phyloP scores from a whole-genome alignment of 2,113 vertebrate species.

The Poicephalus meyeri region DNA sequence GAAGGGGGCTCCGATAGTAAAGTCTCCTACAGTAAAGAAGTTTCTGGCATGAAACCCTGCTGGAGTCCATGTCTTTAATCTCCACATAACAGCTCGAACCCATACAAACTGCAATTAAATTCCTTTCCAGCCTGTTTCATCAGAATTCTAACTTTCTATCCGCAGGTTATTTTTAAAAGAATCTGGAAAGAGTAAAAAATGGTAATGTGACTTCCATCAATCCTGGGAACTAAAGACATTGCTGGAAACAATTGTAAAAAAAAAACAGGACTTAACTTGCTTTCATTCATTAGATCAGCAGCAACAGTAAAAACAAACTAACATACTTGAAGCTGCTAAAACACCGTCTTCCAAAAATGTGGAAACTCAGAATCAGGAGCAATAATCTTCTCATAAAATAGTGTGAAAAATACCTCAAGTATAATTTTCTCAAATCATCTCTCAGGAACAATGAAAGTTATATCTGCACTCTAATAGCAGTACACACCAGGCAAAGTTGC shows the following conservation, averaged over 20 bases:
- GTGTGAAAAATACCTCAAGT: not conserved
- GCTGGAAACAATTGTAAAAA: not conserved
- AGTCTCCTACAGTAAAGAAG: too few species aligned
- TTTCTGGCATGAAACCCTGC: too few species aligned
- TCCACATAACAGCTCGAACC: not conserved
- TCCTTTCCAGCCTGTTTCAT: not conserved
- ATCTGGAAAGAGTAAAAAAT: not conserved
- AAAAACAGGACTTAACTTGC: not conserved
- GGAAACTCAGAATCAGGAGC: not conserved
- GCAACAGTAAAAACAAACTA: not conserved
- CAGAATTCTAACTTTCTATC: not conserved
- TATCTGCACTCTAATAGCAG: not conserved
- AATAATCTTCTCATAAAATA: not conserved
- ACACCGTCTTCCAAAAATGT: not conserved
- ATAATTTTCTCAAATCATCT: not conserved
- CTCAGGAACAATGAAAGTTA: not conserved
- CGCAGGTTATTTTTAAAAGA: not conserved
- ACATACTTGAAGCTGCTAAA: not conserved
- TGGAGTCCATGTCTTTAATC: too few species aligned
- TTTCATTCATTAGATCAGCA: not conserved
- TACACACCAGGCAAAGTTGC: not conserved
- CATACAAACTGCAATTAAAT: not conserved
- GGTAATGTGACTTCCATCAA: not conserved
- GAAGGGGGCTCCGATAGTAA: too few species aligned
- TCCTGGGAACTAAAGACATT: not conserved